Evolutionary conservation across 2,113 vertebrate species (phyloP).

Genomic region (Laterallus jamaicensis): DNA sequence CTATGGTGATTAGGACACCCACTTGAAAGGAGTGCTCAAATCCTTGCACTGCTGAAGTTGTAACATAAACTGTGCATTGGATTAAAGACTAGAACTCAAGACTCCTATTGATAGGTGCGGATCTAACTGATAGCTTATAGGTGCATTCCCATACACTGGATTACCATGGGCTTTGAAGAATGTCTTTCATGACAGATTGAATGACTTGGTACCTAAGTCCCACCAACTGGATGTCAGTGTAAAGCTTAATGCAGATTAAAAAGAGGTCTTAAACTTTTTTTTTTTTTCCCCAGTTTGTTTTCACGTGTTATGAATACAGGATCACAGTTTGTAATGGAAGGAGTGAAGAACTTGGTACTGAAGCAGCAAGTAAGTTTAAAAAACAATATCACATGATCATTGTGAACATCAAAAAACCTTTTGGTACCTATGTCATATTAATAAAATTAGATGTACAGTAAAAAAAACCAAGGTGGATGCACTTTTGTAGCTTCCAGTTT

Average conservation of each 20-base stretch:
- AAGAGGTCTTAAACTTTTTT: not conserved
- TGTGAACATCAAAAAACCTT: not conserved
- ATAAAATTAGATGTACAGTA: not conserved
- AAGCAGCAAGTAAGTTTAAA: slow-evolving; percentile 91
- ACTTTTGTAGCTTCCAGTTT: not conserved
- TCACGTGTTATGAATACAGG: slow-evolving; percentile 98
- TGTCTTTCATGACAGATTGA: not conserved
- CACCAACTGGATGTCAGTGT: not conserved
- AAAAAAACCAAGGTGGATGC: not conserved
- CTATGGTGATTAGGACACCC: not conserved
- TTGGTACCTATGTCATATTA: not conserved
- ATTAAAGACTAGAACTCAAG: not conserved
- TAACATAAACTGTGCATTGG: not conserved
- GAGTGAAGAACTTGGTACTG: slow-evolving; percentile 96
- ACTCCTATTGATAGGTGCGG: not conserved
- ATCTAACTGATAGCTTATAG: not conserved
- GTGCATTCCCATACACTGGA: not conserved
- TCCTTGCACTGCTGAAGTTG: not conserved
- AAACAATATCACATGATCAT: not conserved
- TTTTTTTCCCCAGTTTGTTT: slow-evolving; percentile 82
- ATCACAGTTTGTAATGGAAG: slow-evolving; percentile 99
- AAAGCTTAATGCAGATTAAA: not conserved
- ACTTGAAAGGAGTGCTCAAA: not conserved
- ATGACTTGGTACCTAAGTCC: not conserved
- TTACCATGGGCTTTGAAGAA: not conserved